Evolutionary conservation across 2,113 vertebrate species (phyloP).

Genomic region (Pituophis catenifer): DNA sequence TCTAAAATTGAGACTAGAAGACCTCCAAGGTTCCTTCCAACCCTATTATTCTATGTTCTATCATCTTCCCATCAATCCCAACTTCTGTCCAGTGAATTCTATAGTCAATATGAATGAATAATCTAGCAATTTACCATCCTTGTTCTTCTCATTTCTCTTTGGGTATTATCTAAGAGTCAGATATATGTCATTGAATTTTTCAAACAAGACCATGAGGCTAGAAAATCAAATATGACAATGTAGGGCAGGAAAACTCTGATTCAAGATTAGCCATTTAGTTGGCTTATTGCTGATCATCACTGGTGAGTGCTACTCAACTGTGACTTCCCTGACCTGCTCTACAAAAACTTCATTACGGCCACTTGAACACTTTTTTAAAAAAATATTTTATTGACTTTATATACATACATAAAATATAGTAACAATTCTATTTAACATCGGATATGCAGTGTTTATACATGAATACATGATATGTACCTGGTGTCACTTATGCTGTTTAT

Average conservation of each 20-base stretch:
- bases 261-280: not conserved
- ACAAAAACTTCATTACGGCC: slow-evolving; percentile 59
- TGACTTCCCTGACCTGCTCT: slow-evolving; percentile 55
- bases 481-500: no score
- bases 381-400: no score
- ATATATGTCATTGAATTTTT: not conserved
- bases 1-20: not conserved
- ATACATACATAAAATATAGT: no score
- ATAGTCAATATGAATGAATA: not conserved
- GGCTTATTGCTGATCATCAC: slow-evolving; percentile 11
- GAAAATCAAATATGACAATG: not conserved
- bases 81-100: not conserved
- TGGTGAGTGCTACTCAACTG: slow-evolving; percentile 23
- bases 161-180: not conserved
- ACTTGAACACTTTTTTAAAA: slow-evolving; percentile 62
- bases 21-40: no score
- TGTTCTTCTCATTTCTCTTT: not conserved
- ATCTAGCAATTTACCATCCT: not conserved
- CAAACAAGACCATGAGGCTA: not conserved
- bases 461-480: no score
- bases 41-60: no score
- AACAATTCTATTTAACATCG: no score
- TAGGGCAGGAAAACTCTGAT: not conserved
- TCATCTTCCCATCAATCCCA: no score
- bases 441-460: no score